Base-by-base conservation (phyloP, 2,797 vertebrate genomes). In the Zalophus californianus region DNA sequence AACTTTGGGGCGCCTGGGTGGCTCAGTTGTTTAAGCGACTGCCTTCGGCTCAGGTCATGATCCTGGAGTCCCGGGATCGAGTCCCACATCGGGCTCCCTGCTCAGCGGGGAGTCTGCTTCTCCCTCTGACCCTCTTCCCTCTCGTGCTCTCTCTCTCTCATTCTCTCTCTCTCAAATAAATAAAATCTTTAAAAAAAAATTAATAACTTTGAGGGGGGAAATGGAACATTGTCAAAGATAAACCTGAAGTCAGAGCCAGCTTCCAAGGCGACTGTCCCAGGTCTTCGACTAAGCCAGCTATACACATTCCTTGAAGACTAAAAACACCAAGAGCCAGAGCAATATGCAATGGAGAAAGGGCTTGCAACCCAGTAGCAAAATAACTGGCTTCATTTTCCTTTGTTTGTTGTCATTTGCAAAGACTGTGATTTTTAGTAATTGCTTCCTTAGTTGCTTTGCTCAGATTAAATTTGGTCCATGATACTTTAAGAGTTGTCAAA, bases 401-500 rank as follows among this genome's bases (percentile, higher is more conserved):
- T 92, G 90, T 96, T 96, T 95, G 80, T 62, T 90, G 82, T 62
- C 90, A 84, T 41, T 56, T 80, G 41, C 88, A 82, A 94, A 94
- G 89, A 93, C 88, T 77, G 41, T 91, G 94, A 86, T 92, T 95
- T 97, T 96, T 91, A 97, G 94, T 96, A 97, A 98, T 88, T 98
- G 96, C 88, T 97, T 97, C 92, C 92, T 97, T 83, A 78, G 96
- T 72, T 72, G 27, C 58, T 96, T 96, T n/a, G 35, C 72, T 86
- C 44, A 72, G 27, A 86, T 96, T 95, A 97, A 97, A 97, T 91
- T 78, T 92, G 95, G 64, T 77, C 73, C 50, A 48, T 96, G 96
- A 93, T 97, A 96, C 96, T 96, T 97, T 97, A 97, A 97, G 92
- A 95, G 86, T 97, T 54, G 18, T 95, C 48, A 94, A 95, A 97